These are phyloP conservation scores for Chelon labrosus DNA, from an alignment of 2,797 vertebrate species.

Conservation along the genomic window DNA sequence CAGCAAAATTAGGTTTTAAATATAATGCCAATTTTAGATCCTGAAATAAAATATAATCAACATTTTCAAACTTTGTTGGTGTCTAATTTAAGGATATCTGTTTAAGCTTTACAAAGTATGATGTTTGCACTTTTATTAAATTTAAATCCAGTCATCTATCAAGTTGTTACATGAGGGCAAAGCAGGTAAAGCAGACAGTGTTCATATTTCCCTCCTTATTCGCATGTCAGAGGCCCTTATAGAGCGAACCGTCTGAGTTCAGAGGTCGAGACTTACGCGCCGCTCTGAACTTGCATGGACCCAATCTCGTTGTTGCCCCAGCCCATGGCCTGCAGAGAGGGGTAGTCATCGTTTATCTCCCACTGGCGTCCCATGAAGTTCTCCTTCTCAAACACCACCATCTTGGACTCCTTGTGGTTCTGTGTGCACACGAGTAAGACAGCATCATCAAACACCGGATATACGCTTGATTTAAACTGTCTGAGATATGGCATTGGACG, in stretches of 20 bases:
- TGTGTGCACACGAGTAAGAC: constrained; percentile 61
- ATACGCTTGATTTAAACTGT: not conserved
- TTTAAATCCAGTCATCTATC: too few relatives aligned
- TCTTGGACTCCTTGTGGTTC: constrained; percentile 97
- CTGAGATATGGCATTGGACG: not conserved
- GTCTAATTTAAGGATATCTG: too few relatives aligned
- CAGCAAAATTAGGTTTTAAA: too few relatives aligned
- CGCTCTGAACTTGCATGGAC: constrained; percentile 94
- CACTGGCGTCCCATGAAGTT: constrained; percentile 95
- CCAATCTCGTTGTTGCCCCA: constrained; percentile 96
- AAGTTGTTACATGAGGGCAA: too few relatives aligned
- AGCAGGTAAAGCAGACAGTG: too few relatives aligned
- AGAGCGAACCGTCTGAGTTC: not conserved
- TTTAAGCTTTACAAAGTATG: too few relatives aligned
- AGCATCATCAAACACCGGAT: not conserved
- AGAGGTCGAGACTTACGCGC: constrained; percentile 87
- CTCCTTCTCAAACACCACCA: constrained; percentile 92
- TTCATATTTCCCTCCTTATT: too few relatives aligned
- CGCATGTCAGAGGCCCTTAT: not conserved
- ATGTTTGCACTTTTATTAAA: too few relatives aligned
- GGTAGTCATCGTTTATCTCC: constrained; percentile 94
- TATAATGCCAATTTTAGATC: too few relatives aligned
- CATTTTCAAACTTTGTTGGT: too few relatives aligned
- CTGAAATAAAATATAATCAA: too few relatives aligned
- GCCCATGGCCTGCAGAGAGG: constrained; percentile 97